Evolutionary conservation across 2,113 vertebrate species (phyloP), one percentile per base, ranked within the genome.

Genomic region (Oceanites oceanicus): DNA sequence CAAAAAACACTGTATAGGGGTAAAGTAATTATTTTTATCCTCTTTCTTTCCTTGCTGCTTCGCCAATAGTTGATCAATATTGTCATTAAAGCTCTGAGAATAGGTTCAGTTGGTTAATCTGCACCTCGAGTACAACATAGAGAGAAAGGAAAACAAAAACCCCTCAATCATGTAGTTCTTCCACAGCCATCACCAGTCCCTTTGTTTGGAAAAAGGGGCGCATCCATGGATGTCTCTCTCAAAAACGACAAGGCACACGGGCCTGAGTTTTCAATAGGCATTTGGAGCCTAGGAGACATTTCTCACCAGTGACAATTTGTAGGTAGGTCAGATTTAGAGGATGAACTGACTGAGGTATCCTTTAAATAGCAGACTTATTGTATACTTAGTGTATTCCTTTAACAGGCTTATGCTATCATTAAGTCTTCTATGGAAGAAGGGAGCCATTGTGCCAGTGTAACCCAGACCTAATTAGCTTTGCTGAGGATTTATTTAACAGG

Each of bases 401-500:
- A 96, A 96, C 94, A 92, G 88, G 93, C 92, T 96, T 94, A 89
- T 56, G 27, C 63, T 73, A 82, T 96, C 95, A 94, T 97, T 96
- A 95, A 97, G 94, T 63, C 80, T 91, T 94, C 65, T 45, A 34
- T 59, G 83, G 94, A 94, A 91, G 95, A 95, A 96, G 80, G 63
- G 83, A 96, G 58, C 63, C 94, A 96, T 96, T 95, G 97, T 98
- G 89, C 77, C 88, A 75, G 74, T 75, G 79, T 94, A 97, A 97
- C 88, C 88, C 91, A 58, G 13, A 96, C 96, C 96, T 98, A 97
- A 98, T 98, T 98, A 98, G 94, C 96, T 97, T 92, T 74, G 58
- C 97, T 70, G 89, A 90, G 97, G 95, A 95, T 98, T 98, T 96
- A 96, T 97, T 96, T 98, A 98, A 97, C 98, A 97, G 98, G 96